Percentiles rank a stretch among this genome's conserved stretches.
Evolutionary conservation across 2,888 invertebrate genomes (phyloP).

Genomic region (Neuroscelio doddi): DNA sequence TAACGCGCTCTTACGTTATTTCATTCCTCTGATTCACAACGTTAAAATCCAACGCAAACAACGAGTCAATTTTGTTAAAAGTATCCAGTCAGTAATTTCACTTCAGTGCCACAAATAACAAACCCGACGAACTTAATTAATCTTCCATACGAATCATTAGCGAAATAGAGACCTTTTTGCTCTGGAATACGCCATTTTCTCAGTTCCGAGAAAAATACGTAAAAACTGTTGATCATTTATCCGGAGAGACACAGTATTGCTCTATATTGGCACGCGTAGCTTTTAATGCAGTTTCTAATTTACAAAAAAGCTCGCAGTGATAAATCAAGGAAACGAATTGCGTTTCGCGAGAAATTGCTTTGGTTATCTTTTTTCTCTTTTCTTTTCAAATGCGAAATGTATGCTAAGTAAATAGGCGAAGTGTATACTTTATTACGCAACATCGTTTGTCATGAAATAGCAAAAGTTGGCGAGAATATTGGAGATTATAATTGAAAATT

Average conservation of each 20-base stretch:
- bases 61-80: slow-evolving; percentile 36
- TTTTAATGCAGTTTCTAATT: slow-evolving; percentile 43
- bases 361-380: slow-evolving; percentile 1
- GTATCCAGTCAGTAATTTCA: slow-evolving; percentile 28
- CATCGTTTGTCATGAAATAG: too few relatives aligned
- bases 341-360: slow-evolving; percentile 17
- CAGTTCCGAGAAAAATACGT: slow-evolving; percentile 21
- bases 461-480: too few relatives aligned
- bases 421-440: too few relatives aligned
- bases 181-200: slow-evolving; percentile 13
- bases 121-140: slow-evolving; percentile 27
- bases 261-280: slow-evolving; percentile 37
- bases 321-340: slow-evolving; percentile 34
- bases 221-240: slow-evolving; percentile 42
- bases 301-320: slow-evolving; percentile 28
- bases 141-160: slow-evolving; percentile 36
- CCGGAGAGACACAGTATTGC: slow-evolving; percentile 28
- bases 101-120: slow-evolving; percentile 25
- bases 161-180: slow-evolving; percentile 35
- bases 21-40: slow-evolving; percentile 12
- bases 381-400: too few relatives aligned
- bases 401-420: too few relatives aligned
- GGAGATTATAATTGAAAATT: too few relatives aligned
- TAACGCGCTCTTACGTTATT: slow-evolving; percentile 26
- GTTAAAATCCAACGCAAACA: slow-evolving; percentile 34